Conservation (phyloP, 2,113 vertebrate genomes). For the Muscicapa adusta region DNA sequence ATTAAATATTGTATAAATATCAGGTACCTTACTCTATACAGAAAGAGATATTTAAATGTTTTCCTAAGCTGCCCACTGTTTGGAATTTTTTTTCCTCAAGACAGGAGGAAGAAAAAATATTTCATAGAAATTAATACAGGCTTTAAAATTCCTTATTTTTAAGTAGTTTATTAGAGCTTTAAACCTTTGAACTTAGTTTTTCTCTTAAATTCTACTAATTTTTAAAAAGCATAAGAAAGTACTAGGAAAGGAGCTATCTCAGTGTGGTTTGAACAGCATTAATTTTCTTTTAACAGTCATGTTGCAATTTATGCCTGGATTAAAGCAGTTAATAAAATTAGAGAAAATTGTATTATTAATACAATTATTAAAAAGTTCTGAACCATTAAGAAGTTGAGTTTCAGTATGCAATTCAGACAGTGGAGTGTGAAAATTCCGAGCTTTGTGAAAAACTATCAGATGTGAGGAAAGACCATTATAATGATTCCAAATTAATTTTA, state of each 20-base stretch:
- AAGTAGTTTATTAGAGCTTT: background rate
- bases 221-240: background rate
- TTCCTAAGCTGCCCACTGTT: too few species aligned
- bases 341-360: background rate
- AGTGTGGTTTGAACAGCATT: background rate
- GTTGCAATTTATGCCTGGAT: background rate
- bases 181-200: background rate
- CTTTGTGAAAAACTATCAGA: background rate
- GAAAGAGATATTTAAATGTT: background rate
- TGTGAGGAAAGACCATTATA: background rate
- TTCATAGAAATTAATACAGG: background rate
- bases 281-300: background rate
- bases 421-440: background rate
- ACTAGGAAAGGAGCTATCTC: background rate
- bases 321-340: background rate
- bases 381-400: background rate
- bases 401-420: background rate
- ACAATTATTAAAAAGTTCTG: background rate
- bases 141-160: background rate
- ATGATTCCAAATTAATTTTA: background rate
- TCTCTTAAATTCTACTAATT: background rate
- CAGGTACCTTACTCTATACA: background rate
- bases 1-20: background rate
- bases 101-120: accelerated
- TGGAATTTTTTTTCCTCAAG: background rate